Base-by-base conservation (phyloP, 1,140 invertebrate species). In the Pseudoatta argentina region DNA sequence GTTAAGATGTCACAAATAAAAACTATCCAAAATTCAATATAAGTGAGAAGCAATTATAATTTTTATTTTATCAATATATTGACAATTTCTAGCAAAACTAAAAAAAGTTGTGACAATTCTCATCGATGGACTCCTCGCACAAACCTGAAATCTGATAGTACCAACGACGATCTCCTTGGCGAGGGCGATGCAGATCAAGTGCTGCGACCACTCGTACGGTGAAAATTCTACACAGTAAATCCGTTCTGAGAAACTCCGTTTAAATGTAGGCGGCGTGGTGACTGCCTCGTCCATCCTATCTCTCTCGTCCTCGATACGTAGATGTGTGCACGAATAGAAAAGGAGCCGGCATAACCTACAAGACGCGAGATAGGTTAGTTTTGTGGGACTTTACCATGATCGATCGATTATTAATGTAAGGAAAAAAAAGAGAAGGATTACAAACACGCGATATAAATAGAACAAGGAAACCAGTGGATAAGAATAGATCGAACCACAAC, bases 201-300 rank as follows among this genome's bases (percentile, higher is more conserved):
- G 92, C 57, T 95, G 95, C 21, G 95, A 96, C 94, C 95, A 96
- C 85, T 96, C 95, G 87, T 94, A 96, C 16, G 95, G 95, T 8
- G 95, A 96, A 73, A 96, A 94, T 86, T 96, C 95, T 0, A 95
- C 94, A 66, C 92, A 92, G 39, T 95, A 92, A 57, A 96, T 93
- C 92, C 95, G 93, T 24, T 95, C 92, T 18, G 92, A 85, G 87
- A 96, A 95, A 83, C 91, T 91, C 1, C 94, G 86, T 89, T 95
- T 94, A 69, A 92, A 94, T 7, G 93, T 93, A 55, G 94, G 93
- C 67, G 90, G 89, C 82, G 91, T 93, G 12, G 90, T 85, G 16
- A 94, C 59, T 55, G 93, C 93, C 87, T 95, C 94, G 73, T 95
- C 94, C 95, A 95, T 95, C 71, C 75, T 91, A 0, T 87, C 86